A percentile compares a stretch with the other conserved stretches of the same genome.
phyloP scores from a whole-genome alignment of 2,888 invertebrate species.

The Hypselothyrea guttata region DNA sequence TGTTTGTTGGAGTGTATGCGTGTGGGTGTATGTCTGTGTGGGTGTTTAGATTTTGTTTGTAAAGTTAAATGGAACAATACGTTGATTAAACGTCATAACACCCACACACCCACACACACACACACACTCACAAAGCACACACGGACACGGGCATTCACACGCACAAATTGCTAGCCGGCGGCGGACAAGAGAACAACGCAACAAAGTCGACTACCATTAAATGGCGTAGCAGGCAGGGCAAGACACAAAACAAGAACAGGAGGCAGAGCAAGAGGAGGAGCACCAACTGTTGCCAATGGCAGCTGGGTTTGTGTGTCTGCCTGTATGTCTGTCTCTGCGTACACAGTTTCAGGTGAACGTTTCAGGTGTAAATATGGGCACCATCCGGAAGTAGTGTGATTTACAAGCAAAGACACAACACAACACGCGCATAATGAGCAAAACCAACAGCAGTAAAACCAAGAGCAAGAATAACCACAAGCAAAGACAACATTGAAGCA shows the following conservation, averaged over 20 bases:
- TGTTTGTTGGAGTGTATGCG: background rate
- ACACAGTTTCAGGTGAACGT: constrained; percentile 24
- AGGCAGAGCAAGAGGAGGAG: constrained; percentile 24
- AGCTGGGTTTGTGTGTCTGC: constrained; percentile 3
- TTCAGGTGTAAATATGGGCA: constrained; percentile 35
- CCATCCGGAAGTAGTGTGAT: constrained; percentile 73
- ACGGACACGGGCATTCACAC: constrained; percentile 9
- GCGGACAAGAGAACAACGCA: constrained; percentile 44
- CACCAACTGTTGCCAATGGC: constrained; percentile 53
- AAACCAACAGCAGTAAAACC: constrained; percentile 19
- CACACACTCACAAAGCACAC: constrained; percentile 5
- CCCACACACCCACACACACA: constrained; percentile 11
- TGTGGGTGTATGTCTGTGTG: constrained; percentile 20
- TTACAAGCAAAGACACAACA: constrained; percentile 56
- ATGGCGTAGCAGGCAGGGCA: constrained; percentile 43
- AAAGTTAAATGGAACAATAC: constrained; percentile 70
- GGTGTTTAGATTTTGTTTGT: constrained; percentile 59
- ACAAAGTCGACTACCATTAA: constrained; percentile 62
- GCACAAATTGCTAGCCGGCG: constrained; percentile 39
- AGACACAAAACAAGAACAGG: constrained; percentile 1
- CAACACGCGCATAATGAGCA: constrained; percentile 63
- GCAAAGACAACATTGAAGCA: constrained; percentile 6
- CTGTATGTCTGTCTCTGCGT: constrained; percentile 22
- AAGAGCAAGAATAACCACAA: background rate
- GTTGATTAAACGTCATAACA: constrained; percentile 74